These are phyloP conservation scores for Aphidoletes aphidimyza DNA, from an alignment of 2,888 invertebrate species.

Conservation along the genomic window DNA sequence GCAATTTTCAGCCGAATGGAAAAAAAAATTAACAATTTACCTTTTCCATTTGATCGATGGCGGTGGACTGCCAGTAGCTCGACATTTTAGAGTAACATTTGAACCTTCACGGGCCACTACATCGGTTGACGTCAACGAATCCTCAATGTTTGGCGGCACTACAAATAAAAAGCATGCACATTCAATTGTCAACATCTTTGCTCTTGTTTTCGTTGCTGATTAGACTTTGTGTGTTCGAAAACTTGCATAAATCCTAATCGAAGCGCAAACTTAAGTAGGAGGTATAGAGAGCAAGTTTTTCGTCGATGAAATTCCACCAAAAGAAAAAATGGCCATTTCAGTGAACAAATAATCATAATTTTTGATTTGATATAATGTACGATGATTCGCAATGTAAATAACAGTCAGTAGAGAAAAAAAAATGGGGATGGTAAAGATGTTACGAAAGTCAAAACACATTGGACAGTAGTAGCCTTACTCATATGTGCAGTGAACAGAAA, in stretches of 20 bases:
- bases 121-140: conserved; percentile 86
- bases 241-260: neutral
- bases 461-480: no score
- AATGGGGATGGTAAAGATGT: no score
- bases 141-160: conserved; percentile 94
- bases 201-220: neutral
- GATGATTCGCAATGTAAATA: conserved; percentile 44
- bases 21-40: conserved; percentile 55
- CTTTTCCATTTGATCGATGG: conserved; percentile 92
- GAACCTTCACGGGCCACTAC: conserved; percentile 89
- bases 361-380: conserved; percentile 52
- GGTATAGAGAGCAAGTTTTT: no score
- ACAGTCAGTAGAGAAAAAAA: neutral
- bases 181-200: neutral
- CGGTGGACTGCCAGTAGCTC: conserved; percentile 87
- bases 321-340: conserved; percentile 18
- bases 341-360: conserved; percentile 44
- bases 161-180: conserved; percentile 60
- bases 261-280: neutral
- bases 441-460: neutral
- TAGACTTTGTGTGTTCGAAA: neutral
- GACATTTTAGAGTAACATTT: conserved; percentile 88
- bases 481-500: no score
- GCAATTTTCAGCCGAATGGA: neutral
- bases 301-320: neutral